These are phyloP conservation scores for Macroglossus sobrinus DNA, from an alignment of 2,113 vertebrate genomes.

Conservation along the genomic window DNA sequence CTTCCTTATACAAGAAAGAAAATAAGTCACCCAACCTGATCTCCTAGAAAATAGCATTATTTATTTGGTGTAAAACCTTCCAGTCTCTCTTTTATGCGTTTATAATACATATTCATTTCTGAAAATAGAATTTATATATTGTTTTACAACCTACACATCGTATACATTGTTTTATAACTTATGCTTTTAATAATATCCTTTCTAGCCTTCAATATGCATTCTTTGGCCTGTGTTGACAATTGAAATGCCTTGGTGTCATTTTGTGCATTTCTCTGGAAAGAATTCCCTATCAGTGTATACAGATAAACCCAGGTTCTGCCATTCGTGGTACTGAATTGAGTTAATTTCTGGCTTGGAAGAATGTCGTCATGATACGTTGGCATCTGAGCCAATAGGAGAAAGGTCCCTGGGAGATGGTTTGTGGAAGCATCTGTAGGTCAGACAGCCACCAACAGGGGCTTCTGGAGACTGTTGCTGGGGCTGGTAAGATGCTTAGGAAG, in stretches of 20 bases:
- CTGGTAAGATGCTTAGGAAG: neutral
- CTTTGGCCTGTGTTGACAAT: neutral
- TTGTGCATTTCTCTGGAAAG: neutral
- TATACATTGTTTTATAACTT: neutral
- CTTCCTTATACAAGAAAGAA: neutral
- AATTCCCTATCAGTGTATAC: neutral
- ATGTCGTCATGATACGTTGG: neutral
- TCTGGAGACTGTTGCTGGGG: neutral
- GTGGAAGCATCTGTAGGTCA: neutral
- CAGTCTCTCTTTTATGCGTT: neutral
- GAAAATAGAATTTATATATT: neutral
- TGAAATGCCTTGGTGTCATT: neutral
- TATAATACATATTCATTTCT: neutral
- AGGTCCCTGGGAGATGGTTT: neutral
- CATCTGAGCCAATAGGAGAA: neutral
- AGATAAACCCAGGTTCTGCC: neutral
- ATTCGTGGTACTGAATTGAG: neutral
- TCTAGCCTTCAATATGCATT: neutral
- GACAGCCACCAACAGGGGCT: neutral
- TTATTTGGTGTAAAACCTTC: neutral
- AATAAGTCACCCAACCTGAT: neutral
- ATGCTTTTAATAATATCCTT: neutral
- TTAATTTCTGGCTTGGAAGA: neutral
- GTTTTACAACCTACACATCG: neutral
- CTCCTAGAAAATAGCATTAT: neutral